Evolutionary conservation across 2,888 invertebrate species (phyloP), one percentile per base, ranked within the genome.

Genomic region (Poecilus cupreus): DNA sequence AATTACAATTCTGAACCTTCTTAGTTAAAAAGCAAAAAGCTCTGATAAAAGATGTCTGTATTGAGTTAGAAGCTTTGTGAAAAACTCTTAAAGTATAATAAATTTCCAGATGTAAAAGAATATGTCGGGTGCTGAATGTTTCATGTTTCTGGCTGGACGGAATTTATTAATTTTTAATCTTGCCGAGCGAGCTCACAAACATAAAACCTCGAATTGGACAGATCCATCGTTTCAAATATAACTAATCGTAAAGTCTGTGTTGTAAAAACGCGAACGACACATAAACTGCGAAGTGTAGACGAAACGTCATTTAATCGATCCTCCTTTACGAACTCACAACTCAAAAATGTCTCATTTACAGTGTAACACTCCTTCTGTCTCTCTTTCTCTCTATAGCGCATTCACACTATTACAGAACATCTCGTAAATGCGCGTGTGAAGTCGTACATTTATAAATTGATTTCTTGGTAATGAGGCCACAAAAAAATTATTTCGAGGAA

Each of bases 331-430:
- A 60, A 60, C 60, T 20, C 26, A 11, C 1, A 60, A 60, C 54
- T 54, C 54, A 54, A 54, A 54, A 54, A 54, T 54, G 16, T 54
- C 54, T 54, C 54, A 54, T 54, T 54, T 54, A n/a, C 54, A 18
- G 54, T 16, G 4, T 32, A 2, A 32, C 32, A 26, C 8, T 2
- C 32, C 6, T 32, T 32, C 5, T 6, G 5, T 8, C 4, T 32
- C 6, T 3, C 6, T 32, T 32, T 32, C 32, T 32, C 32, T 32
- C 32, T 32, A n/a, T n/a, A 32, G 32, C 1, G 5, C 32, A 8
- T 32, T 32, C 32, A 8, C 32, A 6, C 5, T 8, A 32, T 32
- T 3, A 32, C 4, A 32, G 6, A 8, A 32, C 4, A 32, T 0
- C 4, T 5, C 5, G 8, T 32, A 32, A 32, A 32, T 32, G 8